Conservation (phyloP, 2,797 vertebrate species). For the Scleropages formosus region DNA sequence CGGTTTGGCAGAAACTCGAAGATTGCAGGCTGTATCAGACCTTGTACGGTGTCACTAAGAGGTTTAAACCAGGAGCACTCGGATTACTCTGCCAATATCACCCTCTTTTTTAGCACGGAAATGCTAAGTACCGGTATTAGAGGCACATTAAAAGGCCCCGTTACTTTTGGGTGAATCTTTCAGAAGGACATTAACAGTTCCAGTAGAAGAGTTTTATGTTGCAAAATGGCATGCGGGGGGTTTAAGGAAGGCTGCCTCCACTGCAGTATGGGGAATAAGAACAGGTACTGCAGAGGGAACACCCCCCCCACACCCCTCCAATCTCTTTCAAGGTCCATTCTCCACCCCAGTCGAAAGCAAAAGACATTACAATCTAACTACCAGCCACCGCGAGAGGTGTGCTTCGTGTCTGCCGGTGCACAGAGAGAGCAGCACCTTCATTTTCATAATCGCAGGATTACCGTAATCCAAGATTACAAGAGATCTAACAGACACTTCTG, state of each 20-base stretch:
- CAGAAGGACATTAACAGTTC: background rate
- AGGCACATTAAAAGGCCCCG: background rate
- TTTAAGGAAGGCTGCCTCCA: background rate
- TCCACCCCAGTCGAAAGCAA: background rate
- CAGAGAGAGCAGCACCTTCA: background rate
- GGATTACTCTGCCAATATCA: background rate
- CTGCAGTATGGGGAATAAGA: background rate
- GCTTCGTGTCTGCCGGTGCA: background rate
- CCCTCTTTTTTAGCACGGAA: background rate
- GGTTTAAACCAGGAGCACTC: background rate
- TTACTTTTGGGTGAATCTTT: background rate
- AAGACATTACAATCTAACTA: conserved; percentile 20
- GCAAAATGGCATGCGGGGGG: background rate
- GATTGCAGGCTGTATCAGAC: conserved; percentile 4
- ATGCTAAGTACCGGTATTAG: background rate
- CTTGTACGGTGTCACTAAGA: background rate
- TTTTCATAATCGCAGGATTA: conserved; percentile 29
- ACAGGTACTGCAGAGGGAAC: background rate
- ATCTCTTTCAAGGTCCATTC: background rate
- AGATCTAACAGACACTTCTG: background rate
- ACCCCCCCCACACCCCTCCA: background rate
- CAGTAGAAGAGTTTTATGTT: background rate
- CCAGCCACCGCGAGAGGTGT: background rate
- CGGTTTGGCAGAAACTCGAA: background rate
- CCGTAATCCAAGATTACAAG: conserved; percentile 25